Conservation (phyloP, 35 echinoderm and acorn worm species). For the Amphiura filiformis region DNA sequence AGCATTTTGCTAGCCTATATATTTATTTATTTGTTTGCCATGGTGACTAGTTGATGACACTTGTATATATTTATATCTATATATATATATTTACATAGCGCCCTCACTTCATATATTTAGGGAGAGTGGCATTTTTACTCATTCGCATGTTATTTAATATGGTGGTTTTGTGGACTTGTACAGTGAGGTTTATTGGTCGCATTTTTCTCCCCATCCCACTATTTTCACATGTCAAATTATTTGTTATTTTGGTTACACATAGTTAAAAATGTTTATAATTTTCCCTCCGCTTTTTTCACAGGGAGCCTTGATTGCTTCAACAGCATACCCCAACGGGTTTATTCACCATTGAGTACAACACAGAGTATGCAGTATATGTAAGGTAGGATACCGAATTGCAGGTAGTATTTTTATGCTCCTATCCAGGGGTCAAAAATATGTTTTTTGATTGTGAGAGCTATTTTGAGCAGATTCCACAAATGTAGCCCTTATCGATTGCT, state of each 20-base stretch:
- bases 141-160: constrained; percentile 2
- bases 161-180: not conserved
- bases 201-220: not conserved
- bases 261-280: too few relatives aligned
- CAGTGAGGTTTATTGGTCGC: not conserved
- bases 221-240: too few relatives aligned
- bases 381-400: not conserved
- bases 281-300: too few relatives aligned
- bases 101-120: not conserved
- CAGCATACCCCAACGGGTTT: not conserved
- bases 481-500: too few relatives aligned
- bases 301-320: not conserved
- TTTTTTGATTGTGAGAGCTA: too few relatives aligned
- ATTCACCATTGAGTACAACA: constrained; percentile 5
- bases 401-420: too few relatives aligned
- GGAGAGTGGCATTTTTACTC: constrained; percentile 1
- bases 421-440: too few relatives aligned
- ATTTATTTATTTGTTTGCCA: constrained; percentile 5
- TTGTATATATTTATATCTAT: too few relatives aligned
- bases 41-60: not conserved
- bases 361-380: constrained; percentile 11
- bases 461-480: too few relatives aligned
- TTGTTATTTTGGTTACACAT: too few relatives aligned
- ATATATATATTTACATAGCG: not conserved
- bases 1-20: not conserved